These are phyloP conservation scores for Hypomecis atomaria DNA, from an alignment of 2,888 invertebrate genomes.

Conservation along the genomic window DNA sequence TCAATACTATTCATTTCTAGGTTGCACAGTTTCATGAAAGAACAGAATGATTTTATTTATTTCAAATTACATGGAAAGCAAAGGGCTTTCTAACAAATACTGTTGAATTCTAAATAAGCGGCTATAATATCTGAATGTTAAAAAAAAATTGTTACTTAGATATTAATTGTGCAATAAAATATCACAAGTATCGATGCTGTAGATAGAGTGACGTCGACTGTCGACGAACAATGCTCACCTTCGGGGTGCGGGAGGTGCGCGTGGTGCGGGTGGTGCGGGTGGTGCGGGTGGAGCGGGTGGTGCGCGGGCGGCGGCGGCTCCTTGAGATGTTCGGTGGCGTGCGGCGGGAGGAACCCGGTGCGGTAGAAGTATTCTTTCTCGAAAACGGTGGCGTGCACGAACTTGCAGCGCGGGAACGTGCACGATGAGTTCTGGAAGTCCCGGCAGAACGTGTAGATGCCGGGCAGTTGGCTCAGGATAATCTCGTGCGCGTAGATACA, in stretches of 20 bases:
- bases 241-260: neutral
- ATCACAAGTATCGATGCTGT: too few relatives aligned
- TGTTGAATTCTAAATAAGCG: too few relatives aligned
- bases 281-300: conserved; percentile 10
- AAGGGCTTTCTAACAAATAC: too few relatives aligned
- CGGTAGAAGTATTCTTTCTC: conserved; percentile 67
- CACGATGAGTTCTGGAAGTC: conserved; percentile 67
- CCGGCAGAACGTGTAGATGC: conserved; percentile 67
- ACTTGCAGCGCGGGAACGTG: conserved; percentile 60
- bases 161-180: too few relatives aligned
- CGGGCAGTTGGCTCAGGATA: conserved; percentile 59
- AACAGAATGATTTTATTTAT: too few relatives aligned
- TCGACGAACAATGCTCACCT: too few relatives aligned
- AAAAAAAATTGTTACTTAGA: too few relatives aligned
- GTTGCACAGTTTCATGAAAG: too few relatives aligned
- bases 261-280: conserved; percentile 20
- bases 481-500: conserved; percentile 64
- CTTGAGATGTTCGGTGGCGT: conserved; percentile 58
- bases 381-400: conserved; percentile 68
- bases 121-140: too few relatives aligned
- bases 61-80: too few relatives aligned
- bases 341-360: conserved; percentile 62
- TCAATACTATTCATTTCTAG: neutral
- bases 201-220: too few relatives aligned
- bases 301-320: conserved; percentile 45